Base-by-base conservation (phyloP, 2,113 vertebrate species). In the Sphaerodactylus townsendi region DNA sequence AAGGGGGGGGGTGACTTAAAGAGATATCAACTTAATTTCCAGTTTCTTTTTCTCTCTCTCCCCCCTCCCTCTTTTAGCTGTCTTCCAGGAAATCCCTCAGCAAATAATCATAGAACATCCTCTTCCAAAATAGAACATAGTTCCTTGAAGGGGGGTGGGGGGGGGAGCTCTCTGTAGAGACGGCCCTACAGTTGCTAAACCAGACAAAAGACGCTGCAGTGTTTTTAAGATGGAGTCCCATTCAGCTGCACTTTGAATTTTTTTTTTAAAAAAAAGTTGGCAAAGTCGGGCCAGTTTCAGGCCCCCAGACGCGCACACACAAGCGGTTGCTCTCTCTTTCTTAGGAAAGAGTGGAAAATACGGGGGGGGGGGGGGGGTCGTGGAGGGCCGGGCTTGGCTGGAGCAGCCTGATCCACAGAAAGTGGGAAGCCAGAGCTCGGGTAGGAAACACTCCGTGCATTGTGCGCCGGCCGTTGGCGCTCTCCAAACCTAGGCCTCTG, bases 11-110 rank as follows among this genome's bases (percentile, higher is more conserved):
- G 46, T 25, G 37, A 28, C 64, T 81, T 77, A 86, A 77, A 81
- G 85, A 62, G 64, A 81, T 44, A 81, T 13, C 39, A 59, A 70
- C 85, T 59, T 46, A 9, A 59, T 81, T 74, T 48, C 72, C n/a
- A 74, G 25, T 35, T 69, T 77, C 56, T 30, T 71, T 81, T 9
- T 33, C 30, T 15, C 46, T 44, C 17, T 14, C 62, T 30, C 21
- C 30, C 48, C 37, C 21, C 39, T n/a, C 9, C 7, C 37, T 7
- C 19, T 10, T 39, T 44, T 15, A 21, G 10, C 64, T 39, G 6
- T 77, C 73, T 84, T 77, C 82, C 82, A 84, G 82, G 82, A 84
- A 84, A 84, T 77, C 82, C 79, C 74, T 66, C 44, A 37, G 56
- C 76, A 62, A 71, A 79, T 65, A 79, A 65, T n/a, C 41, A 70